A percentile compares a stretch with the other conserved stretches of the same genome.
phyloP scores from a whole-genome alignment of 2,113 vertebrate species.

The Pseudopodoces humilis region DNA sequence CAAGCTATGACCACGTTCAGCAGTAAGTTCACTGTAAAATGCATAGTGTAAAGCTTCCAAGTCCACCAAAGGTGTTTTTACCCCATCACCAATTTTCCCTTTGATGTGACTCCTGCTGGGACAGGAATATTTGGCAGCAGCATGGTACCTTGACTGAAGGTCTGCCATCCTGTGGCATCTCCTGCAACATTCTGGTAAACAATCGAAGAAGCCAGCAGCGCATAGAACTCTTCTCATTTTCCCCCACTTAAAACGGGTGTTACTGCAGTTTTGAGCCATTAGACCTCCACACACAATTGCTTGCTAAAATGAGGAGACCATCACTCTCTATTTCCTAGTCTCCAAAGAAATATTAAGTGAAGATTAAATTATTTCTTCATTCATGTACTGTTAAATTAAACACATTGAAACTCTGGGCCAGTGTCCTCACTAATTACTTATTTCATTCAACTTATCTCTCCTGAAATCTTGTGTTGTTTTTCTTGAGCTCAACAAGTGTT shows the following conservation, averaged over 20 bases:
- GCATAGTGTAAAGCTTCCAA: background rate
- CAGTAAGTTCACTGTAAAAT: background rate
- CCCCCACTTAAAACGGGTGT: background rate
- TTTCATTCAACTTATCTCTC: background rate
- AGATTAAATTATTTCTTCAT: background rate
- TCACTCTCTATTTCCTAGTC: background rate
- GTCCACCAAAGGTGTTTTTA: background rate
- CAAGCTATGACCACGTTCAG: accelerated
- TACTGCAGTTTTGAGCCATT: background rate
- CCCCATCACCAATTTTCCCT: background rate
- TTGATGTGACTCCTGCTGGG: background rate
- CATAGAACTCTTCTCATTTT: accelerated
- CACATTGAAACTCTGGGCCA: background rate
- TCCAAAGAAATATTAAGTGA: background rate
- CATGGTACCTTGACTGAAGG: background rate
- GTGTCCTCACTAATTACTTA: background rate
- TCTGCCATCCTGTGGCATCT: background rate
- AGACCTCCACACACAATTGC: background rate
- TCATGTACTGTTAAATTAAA: background rate
- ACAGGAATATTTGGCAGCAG: background rate
- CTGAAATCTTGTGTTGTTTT: background rate
- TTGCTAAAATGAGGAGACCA: background rate
- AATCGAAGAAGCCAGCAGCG: background rate
- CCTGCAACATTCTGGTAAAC: background rate
- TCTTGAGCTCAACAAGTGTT: background rate